phyloP scores from a whole-genome alignment of 2,113 vertebrate species.

The Chelonoidis abingdonii region DNA sequence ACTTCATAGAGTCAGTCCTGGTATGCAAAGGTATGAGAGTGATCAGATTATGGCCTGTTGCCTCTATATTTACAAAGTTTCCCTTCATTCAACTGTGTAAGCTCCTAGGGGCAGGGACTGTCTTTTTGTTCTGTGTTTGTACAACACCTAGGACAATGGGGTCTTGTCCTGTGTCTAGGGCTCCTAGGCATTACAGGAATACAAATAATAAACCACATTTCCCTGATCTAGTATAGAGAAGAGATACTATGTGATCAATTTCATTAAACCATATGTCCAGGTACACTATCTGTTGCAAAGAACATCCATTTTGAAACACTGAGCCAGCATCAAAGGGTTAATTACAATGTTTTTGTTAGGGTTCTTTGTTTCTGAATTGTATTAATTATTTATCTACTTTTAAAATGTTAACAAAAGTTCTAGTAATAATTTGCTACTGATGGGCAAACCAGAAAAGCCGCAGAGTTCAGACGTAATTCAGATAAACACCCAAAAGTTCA shows the following conservation, averaged over 20 bases:
- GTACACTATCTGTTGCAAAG: not conserved
- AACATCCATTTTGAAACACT: not conserved
- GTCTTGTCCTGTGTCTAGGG: not conserved
- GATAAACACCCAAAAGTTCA: slow-evolving; percentile 63
- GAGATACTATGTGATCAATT: not conserved
- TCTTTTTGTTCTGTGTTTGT: not conserved
- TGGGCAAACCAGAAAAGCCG: slow-evolving; percentile 27
- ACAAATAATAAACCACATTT: not conserved
- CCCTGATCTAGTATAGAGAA: not conserved
- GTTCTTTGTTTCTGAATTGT: not conserved
- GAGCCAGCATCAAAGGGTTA: not conserved
- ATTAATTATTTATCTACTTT: slow-evolving; percentile 3
- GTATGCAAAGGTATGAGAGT: not conserved
- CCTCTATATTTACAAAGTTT: not conserved
- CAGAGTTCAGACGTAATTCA: slow-evolving; percentile 45
- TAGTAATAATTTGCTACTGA: slow-evolving; percentile 49
- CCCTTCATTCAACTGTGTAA: not conserved
- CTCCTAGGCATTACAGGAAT: not conserved
- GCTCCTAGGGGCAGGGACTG: not conserved
- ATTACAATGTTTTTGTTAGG: not conserved
- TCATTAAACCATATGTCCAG: not conserved
- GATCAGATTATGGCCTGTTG: not conserved
- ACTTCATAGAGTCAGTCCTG: not conserved
- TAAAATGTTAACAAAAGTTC: slow-evolving; percentile 50
- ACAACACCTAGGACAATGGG: not conserved